phyloP scores from a whole-genome alignment of 2,113 vertebrate species.

The Otis tarda region DNA sequence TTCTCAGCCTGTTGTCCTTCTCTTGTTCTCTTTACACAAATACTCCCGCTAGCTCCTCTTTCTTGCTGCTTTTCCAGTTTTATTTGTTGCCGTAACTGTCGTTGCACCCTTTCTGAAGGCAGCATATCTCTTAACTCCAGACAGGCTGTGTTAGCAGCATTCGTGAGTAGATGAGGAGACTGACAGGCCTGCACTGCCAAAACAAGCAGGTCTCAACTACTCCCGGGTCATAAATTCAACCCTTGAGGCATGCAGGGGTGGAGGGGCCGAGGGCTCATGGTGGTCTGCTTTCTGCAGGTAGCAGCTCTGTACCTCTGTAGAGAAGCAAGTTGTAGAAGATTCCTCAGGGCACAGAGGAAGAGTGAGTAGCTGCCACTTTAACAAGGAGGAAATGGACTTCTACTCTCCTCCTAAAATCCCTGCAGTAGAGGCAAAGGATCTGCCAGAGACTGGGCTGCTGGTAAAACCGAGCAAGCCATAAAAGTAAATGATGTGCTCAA shows the following conservation, averaged over 20 bases:
- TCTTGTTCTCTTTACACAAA: not conserved
- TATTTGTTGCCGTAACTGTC: not conserved
- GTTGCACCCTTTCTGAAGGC: not conserved
- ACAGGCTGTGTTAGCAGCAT: not conserved
- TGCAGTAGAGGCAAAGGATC: not conserved
- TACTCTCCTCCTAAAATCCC: not conserved
- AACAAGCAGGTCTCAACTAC: not conserved
- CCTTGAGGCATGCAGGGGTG: not conserved
- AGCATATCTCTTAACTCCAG: not conserved
- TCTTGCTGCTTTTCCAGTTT: not conserved
- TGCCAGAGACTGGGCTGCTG: not conserved
- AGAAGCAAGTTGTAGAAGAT: not conserved
- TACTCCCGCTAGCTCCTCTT: not conserved
- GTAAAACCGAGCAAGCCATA: not conserved
- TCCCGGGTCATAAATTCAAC: not conserved
- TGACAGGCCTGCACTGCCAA: not conserved
- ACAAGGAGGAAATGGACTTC: not conserved
- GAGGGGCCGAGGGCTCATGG: rapidly evolving
- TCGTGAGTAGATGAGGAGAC: not conserved
- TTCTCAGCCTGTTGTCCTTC: not conserved
- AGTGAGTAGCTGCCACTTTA: not conserved
- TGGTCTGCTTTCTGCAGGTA: not conserved
- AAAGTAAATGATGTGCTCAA: not conserved
- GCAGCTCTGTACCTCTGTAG: not conserved
- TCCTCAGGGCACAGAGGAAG: not conserved